These are phyloP conservation scores for Glareola pratincola DNA, from an alignment of 2,113 vertebrate species.

Conservation along the genomic window DNA sequence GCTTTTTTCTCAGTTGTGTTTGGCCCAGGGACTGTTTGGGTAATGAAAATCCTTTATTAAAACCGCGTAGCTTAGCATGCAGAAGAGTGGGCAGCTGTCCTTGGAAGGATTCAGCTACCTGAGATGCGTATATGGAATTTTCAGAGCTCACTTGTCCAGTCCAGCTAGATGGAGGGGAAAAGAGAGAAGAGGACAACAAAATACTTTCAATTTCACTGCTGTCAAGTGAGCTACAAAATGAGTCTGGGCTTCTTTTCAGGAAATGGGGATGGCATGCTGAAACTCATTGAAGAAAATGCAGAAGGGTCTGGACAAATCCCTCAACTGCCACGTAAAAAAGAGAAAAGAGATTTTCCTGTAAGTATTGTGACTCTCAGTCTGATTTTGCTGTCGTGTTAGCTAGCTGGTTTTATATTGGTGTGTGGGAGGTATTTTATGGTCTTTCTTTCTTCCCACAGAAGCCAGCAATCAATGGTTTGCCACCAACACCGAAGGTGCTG, in stretches of 20 bases:
- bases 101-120: neutral
- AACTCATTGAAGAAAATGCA: conserved; percentile 77
- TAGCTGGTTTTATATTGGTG: neutral
- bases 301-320: conserved; percentile 79
- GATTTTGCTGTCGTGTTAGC: neutral
- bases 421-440: neutral
- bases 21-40: neutral
- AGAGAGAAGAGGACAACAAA: neutral
- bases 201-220: neutral
- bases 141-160: neutral
- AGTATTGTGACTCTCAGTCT: conserved; percentile 41
- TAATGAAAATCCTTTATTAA: neutral
- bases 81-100: neutral
- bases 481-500: conserved; percentile 97
- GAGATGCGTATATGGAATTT: neutral
- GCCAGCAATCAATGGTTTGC: conserved; percentile 94
- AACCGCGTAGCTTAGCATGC: neutral
- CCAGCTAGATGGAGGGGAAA: neutral
- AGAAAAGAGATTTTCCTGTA: conserved; percentile 93
- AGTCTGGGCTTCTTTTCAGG: conserved; percentile 54
- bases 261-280: conserved; percentile 81
- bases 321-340: conserved; percentile 84
- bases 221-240: neutral
- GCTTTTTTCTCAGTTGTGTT: neutral
- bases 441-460: conserved; percentile 76